Percentiles rank a stretch among this genome's conserved stretches.
Conservation (phyloP, 2,113 vertebrate species). For the Emydura subglobosa region DNA sequence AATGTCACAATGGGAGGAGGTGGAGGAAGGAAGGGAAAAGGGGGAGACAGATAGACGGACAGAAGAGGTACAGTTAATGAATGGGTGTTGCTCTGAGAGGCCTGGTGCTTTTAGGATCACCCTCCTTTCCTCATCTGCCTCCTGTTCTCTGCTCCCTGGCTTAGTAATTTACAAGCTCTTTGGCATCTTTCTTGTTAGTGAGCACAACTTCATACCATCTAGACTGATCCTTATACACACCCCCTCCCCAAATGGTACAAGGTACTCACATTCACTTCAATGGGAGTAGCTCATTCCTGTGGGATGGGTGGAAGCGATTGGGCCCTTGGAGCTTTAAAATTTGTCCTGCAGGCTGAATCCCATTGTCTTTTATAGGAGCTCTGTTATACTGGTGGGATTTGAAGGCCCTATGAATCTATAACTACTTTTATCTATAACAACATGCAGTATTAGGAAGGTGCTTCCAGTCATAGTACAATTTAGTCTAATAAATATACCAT, state of each 20-base stretch:
- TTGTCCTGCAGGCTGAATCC: neutral
- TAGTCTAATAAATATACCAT: neutral
- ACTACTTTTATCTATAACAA: neutral
- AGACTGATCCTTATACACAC: neutral
- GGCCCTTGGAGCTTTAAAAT: neutral
- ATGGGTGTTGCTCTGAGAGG: neutral
- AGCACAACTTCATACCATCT: neutral
- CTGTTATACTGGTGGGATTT: neutral
- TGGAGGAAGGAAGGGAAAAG: neutral
- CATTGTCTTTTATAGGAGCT: neutral
- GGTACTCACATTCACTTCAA: neutral
- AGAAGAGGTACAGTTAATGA: neutral
- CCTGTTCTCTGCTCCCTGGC: neutral
- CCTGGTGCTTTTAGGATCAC: neutral
- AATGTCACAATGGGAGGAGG: neutral
- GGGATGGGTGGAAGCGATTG: neutral
- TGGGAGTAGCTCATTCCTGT: neutral
- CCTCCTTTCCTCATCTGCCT: neutral
- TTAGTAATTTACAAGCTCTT: neutral
- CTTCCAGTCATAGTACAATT: neutral
- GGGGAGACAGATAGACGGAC: neutral
- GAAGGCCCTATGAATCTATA: neutral
- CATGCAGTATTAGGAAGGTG: neutral
- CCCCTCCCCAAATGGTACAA: neutral
- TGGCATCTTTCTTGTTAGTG: neutral